These are phyloP conservation scores for Patella caerulea DNA, from an alignment of 2,888 invertebrate species.

Conservation along the genomic window DNA sequence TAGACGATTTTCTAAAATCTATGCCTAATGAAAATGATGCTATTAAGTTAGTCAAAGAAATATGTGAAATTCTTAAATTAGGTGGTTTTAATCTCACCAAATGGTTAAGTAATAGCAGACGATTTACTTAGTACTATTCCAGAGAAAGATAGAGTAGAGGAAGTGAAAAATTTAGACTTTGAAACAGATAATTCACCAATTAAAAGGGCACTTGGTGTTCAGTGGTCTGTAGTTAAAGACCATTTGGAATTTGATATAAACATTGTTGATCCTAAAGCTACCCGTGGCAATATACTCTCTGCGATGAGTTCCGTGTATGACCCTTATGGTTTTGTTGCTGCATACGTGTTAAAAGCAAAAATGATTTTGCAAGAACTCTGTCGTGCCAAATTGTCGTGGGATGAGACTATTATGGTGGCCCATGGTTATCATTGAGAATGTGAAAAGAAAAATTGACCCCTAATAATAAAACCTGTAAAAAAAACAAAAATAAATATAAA, in stretches of 20 bases:
- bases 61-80: conserved; percentile 11
- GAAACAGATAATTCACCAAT: conserved; percentile 18
- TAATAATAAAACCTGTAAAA: too few relatives aligned
- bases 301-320: conserved; percentile 19
- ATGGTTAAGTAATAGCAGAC: conserved; percentile 23
- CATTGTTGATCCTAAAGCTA: not conserved
- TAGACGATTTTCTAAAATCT: conserved; percentile 34
- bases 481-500: too few relatives aligned
- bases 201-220: conserved; percentile 25
- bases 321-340: conserved; percentile 16
- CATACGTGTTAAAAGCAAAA: conserved; percentile 16
- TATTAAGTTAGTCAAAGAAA: conserved; percentile 16
- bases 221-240: conserved; percentile 19
- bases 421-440: too few relatives aligned
- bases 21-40: conserved; percentile 19
- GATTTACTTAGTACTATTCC: conserved; percentile 24
- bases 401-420: too few relatives aligned
- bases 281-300: conserved; percentile 13
- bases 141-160: conserved; percentile 7
- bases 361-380: not conserved
- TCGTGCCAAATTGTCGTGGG: conserved; percentile 10
- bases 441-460: too few relatives aligned
- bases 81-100: conserved; percentile 26
- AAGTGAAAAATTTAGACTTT: conserved; percentile 16
- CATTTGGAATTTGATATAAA: conserved; percentile 13